Evolutionary conservation across 2,888 invertebrate species (phyloP).

Genomic region (Eueremaeus valkanovi): DNA sequence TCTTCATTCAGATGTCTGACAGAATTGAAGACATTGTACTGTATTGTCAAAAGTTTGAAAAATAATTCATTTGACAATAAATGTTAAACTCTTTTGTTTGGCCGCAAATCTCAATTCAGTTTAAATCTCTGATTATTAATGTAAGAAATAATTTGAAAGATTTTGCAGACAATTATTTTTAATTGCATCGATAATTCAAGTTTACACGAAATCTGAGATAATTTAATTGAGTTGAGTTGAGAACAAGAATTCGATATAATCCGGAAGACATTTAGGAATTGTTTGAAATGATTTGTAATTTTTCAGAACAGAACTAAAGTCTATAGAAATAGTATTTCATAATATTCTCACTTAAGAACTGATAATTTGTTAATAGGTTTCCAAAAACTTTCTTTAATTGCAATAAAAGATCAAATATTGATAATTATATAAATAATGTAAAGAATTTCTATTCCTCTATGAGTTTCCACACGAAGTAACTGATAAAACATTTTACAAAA

Average conservation of each 20-base stretch:
- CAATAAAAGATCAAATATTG: neutral
- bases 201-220: neutral
- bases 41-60: neutral
- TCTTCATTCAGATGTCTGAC: neutral
- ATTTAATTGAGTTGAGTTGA: neutral
- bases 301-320: neutral
- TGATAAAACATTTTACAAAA: neutral
- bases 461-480: neutral
- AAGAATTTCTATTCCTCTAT: neutral
- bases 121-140: neutral
- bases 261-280: neutral
- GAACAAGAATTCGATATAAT: neutral
- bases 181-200: neutral
- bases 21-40: neutral
- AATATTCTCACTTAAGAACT: neutral
- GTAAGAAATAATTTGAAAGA: neutral
- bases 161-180: neutral
- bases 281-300: neutral
- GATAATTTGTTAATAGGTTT: conserved; percentile 3
- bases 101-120: neutral
- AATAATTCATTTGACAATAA: neutral
- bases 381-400: neutral
- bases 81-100: conserved; percentile 2
- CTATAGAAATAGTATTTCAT: neutral
- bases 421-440: neutral